A percentile compares a stretch with the other conserved stretches of the same genome.
These are phyloP conservation scores for Pimpla rufipes DNA, from an alignment of 2,888 invertebrate genomes.

Conservation along the genomic window DNA sequence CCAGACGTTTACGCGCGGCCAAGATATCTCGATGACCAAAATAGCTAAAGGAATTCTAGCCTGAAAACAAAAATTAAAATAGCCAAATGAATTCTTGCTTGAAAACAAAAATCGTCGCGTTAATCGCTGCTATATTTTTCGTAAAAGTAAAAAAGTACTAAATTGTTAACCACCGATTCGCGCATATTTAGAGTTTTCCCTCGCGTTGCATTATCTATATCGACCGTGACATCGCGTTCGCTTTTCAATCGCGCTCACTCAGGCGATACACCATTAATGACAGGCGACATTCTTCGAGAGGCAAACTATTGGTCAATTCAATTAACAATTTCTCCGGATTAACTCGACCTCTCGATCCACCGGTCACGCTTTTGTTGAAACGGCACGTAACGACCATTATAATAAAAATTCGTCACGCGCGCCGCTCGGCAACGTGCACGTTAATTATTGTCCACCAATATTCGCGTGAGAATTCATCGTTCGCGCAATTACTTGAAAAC, in stretches of 20 bases:
- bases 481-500: slow-evolving; percentile 2
- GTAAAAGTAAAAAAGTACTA: too few relatives aligned
- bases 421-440: not conserved
- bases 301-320: not conserved
- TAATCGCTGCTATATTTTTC: too few relatives aligned
- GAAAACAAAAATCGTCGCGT: too few relatives aligned
- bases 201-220: not conserved
- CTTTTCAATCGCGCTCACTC: not conserved
- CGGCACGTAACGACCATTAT: too few relatives aligned
- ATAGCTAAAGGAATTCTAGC: not conserved
- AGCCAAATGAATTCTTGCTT: not conserved
- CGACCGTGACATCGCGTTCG: not conserved
- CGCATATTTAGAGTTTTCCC: not conserved
- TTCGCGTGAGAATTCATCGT: not conserved
- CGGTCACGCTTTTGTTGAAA: not conserved
- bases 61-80: not conserved
- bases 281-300: not conserved
- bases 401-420: not conserved
- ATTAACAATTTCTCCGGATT: not conserved
- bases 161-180: not conserved
- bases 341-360: too few relatives aligned
- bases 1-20: not conserved
- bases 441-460: not conserved
- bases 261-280: not conserved
- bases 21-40: not conserved